These are phyloP conservation scores for Gulo gulo DNA, from an alignment of 2,113 vertebrate species.

Conservation along the genomic window DNA sequence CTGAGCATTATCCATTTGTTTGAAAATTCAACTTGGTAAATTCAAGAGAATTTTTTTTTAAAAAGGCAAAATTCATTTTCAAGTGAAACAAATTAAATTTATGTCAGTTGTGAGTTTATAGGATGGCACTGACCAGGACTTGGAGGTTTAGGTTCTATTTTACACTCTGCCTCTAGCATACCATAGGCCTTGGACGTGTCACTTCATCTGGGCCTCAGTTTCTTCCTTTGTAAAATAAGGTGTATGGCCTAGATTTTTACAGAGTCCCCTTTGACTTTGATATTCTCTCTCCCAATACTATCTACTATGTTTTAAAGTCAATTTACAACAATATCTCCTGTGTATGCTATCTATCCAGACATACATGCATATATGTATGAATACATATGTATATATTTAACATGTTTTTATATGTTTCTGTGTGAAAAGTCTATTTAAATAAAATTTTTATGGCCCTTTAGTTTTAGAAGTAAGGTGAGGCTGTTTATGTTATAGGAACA, in stretches of 20 bases:
- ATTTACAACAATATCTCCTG: neutral
- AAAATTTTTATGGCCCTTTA: slow-evolving; percentile 60
- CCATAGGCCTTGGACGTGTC: neutral
- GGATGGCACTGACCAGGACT: neutral
- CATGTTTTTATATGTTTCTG: slow-evolving; percentile 43
- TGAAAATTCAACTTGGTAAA: neutral
- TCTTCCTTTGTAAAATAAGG: neutral
- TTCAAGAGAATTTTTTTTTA: neutral
- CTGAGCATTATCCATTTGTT: neutral
- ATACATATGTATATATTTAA: neutral
- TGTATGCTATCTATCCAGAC: neutral
- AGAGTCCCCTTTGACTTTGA: neutral
- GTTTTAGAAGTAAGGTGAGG: slow-evolving; percentile 53
- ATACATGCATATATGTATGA: neutral
- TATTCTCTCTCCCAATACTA: neutral
- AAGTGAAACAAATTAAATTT: neutral
- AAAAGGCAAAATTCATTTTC: neutral
- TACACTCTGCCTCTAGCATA: neutral
- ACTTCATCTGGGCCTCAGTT: neutral
- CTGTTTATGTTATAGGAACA: slow-evolving; percentile 77
- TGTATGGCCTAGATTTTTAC: neutral
- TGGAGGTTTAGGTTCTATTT: neutral
- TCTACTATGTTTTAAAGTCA: neutral
- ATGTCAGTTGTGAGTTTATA: neutral
- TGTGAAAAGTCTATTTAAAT: slow-evolving; percentile 55